Conservation (phyloP, 2,888 invertebrate genomes). For the Perizoma flavofasciatum region DNA sequence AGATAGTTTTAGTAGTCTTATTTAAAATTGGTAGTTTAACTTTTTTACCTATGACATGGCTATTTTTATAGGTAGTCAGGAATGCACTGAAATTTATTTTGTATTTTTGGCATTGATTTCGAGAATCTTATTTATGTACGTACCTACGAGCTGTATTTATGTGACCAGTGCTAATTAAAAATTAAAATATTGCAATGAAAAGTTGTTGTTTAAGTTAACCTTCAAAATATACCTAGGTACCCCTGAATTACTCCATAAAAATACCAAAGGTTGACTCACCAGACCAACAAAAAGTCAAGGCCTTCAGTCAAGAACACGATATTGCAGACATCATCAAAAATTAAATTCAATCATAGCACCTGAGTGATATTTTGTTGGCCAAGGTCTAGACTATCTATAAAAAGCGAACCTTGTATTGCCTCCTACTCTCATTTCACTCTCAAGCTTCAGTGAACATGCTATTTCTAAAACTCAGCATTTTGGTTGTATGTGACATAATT, state of each 20-base stretch:
- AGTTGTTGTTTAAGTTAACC: conserved; percentile 34
- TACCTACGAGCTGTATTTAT: conserved; percentile 53
- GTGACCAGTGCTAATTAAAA: conserved; percentile 66
- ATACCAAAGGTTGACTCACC: conserved; percentile 20
- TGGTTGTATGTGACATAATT: conserved; percentile 28
- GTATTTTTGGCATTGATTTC: conserved; percentile 40
- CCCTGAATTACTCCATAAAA: not conserved
- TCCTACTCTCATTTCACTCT: conserved; percentile 18
- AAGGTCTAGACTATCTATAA: conserved; percentile 63
- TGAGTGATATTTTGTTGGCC: conserved; percentile 60
- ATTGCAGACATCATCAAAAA: conserved; percentile 65
- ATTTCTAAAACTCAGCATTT: conserved; percentile 11
- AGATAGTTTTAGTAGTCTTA: conserved; percentile 56
- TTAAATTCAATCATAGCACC: conserved; percentile 80
- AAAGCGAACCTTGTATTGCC: conserved; percentile 40
- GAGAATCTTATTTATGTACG: conserved; percentile 56
- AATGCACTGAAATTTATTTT: conserved; percentile 48
- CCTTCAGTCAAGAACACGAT: conserved; percentile 49
- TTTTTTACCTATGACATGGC: conserved; percentile 57
- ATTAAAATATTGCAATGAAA: conserved; percentile 64
- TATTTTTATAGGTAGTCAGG: conserved; percentile 48
- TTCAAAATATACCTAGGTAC: not conserved
- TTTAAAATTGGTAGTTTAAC: conserved; percentile 78
- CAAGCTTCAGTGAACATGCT: conserved; percentile 24
- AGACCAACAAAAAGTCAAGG: conserved; percentile 49